phyloP scores from a whole-genome alignment of 2,113 vertebrate genomes.

The Calonectris borealis region DNA sequence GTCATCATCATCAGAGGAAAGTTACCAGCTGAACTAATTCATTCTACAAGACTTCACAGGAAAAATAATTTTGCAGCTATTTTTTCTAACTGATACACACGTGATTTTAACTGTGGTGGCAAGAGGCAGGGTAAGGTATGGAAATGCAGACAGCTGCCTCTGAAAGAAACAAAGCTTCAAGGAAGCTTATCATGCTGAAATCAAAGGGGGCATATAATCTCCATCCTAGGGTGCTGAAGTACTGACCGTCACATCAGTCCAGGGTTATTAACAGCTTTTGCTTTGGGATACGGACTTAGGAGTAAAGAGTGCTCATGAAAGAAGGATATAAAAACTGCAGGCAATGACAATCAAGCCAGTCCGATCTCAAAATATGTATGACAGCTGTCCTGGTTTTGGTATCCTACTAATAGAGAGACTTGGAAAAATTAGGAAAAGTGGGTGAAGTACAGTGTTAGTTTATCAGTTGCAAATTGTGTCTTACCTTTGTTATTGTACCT shows the following conservation, averaged over 20 bases:
- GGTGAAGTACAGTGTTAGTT: background rate
- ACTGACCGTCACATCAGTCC: background rate
- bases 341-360: background rate
- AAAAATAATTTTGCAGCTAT: background rate
- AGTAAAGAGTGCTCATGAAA: background rate
- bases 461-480: background rate
- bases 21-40: background rate
- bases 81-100: background rate
- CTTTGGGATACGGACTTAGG: background rate
- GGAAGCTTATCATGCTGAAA: conserved; percentile 41
- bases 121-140: background rate
- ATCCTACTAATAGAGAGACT: background rate
- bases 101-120: background rate
- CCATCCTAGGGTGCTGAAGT: background rate
- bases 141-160: conserved; percentile 38
- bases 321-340: background rate
- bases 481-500: background rate
- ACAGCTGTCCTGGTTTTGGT: background rate
- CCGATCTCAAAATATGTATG: background rate
- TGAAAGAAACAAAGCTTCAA: conserved; percentile 38
- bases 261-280: background rate
- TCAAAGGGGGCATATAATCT: background rate
- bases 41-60: background rate
- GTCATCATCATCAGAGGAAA: background rate
- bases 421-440: background rate